These are phyloP conservation scores for Zosterops pallidus DNA, from an alignment of 2,113 vertebrate genomes.

Conservation along the genomic window DNA sequence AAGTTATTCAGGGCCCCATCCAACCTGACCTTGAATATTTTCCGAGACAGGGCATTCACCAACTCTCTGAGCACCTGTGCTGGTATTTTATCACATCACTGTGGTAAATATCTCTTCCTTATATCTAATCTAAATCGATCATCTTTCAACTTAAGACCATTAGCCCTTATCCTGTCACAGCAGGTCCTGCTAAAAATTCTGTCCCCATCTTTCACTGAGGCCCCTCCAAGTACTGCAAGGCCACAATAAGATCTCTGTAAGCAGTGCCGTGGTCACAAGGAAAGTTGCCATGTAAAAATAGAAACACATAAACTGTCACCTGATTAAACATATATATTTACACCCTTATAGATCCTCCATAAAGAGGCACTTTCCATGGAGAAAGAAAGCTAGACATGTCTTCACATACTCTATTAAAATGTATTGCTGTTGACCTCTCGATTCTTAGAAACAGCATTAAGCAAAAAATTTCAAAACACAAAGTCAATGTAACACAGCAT, in stretches of 20 bases:
- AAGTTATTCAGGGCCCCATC: neutral
- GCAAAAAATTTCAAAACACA: neutral
- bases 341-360: neutral
- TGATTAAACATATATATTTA: neutral
- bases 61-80: neutral
- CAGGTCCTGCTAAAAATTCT: neutral
- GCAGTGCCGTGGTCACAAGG: neutral
- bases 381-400: neutral
- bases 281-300: neutral
- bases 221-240: neutral
- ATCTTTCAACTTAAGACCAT: neutral
- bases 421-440: neutral
- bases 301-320: neutral
- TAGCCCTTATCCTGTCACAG: neutral
- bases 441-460: neutral
- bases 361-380: neutral
- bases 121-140: neutral
- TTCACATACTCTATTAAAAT: neutral
- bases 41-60: neutral
- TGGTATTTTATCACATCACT: neutral
- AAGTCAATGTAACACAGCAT: accelerated
- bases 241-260: neutral
- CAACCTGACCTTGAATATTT: neutral
- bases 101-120: neutral
- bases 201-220: neutral